phyloP scores from a whole-genome alignment of 1,140 invertebrate species.

The Microplitis mediator region DNA sequence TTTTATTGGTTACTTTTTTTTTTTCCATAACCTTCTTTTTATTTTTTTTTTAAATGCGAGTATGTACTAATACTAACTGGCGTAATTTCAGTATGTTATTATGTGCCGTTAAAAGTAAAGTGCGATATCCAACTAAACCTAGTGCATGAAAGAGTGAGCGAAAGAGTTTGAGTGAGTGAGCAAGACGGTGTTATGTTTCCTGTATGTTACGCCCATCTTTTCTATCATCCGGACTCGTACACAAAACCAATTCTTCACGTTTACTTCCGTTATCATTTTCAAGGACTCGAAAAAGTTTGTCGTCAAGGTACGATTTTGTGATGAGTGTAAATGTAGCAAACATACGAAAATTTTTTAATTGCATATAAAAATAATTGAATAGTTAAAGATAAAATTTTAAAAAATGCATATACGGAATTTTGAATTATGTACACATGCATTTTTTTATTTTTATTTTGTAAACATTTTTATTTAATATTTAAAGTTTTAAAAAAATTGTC shows the following conservation, averaged over 20 bases:
- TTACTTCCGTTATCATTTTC: neutral
- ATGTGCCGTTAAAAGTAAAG: constrained; percentile 17
- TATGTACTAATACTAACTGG: neutral
- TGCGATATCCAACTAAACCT: neutral
- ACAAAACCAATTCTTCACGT: neutral
- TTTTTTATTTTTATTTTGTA: no score
- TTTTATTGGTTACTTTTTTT: neutral
- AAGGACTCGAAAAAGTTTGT: neutral
- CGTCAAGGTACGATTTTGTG: no score
- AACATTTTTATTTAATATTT: no score
- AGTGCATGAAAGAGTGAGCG: constrained; percentile 21
- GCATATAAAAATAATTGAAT: no score
- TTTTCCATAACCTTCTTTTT: no score
- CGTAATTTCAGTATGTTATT: neutral
- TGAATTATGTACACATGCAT: no score
- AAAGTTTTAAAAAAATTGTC: no score
- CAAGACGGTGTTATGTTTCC: constrained; percentile 11
- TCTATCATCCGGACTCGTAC: neutral
- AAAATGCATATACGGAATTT: no score
- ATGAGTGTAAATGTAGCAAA: no score
- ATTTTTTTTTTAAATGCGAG: no score
- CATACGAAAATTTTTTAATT: no score
- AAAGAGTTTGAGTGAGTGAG: constrained; percentile 1
- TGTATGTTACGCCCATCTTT: constrained; percentile 21
- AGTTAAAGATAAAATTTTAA: no score